phyloP scores from a whole-genome alignment of 2,888 invertebrate genomes.

The Caenorhabditis doughertyi region DNA sequence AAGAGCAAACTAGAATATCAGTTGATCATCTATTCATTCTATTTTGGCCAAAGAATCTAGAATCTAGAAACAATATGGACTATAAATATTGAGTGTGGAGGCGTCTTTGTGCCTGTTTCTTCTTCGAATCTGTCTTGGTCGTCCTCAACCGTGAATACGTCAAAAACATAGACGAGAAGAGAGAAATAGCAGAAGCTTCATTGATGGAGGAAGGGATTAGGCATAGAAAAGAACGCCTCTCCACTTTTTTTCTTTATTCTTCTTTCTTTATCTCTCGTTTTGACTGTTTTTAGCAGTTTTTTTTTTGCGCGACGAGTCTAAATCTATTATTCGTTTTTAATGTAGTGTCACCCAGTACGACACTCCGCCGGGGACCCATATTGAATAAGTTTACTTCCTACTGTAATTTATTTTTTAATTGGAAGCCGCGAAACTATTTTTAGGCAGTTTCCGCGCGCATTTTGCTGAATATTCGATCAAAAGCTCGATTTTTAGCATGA shows the following conservation, averaged over 20 bases:
- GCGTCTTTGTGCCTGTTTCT: constrained; percentile 16
- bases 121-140: constrained; percentile 10
- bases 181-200: constrained; percentile 26
- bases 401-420: too few relatives aligned
- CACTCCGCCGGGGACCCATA: too few relatives aligned
- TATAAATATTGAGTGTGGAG: constrained; percentile 36
- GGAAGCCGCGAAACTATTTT: too few relatives aligned
- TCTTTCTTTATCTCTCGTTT: constrained; percentile 10
- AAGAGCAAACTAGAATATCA: constrained; percentile 36
- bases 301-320: too few relatives aligned
- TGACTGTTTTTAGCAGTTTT: constrained; percentile 19
- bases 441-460: too few relatives aligned
- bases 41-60: constrained; percentile 12
- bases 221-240: constrained; percentile 47
- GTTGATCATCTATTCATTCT: constrained; percentile 9
- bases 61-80: not conserved
- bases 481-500: too few relatives aligned
- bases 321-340: too few relatives aligned
- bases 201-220: constrained; percentile 43
- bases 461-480: too few relatives aligned
- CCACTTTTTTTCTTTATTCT: constrained; percentile 7
- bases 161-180: constrained; percentile 29
- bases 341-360: too few relatives aligned
- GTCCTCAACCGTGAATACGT: constrained; percentile 21
- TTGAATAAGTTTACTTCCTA: too few relatives aligned